Base-by-base conservation (phyloP, 2,888 invertebrate genomes). In the Rhodophaea formosa region DNA sequence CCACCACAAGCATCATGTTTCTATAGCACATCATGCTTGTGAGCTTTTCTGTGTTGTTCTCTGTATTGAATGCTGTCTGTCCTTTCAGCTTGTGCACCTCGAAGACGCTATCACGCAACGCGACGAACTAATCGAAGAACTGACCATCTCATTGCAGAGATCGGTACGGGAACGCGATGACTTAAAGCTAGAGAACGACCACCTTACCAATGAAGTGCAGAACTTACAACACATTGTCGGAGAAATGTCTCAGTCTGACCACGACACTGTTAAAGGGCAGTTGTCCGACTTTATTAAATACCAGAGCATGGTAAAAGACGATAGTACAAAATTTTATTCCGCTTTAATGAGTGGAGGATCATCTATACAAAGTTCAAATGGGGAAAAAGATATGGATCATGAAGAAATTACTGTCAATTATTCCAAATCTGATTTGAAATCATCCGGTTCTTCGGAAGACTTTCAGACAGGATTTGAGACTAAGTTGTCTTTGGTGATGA, bases 81-180 rank as follows among this genome's bases (percentile, higher is more conserved):
- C 79, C 75, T 92, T 92, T 76, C 84, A 96, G 95, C 92, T 95
- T 72, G 92, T 94, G 79, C 95, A 96, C 82, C 95, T 94, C 80
- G 95, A 95, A 80, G 92, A 91, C 69, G 94, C 94, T 68, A 87
- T 96, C 59, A 87, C 91, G 10, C 93, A 94, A 67, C 94, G 96
- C 71, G 95, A 96, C 75, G 92, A 93, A 69, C 80, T 95, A 72
- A 96, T 96, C 67, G 93, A 94, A 71, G 94, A 95, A 82, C 90
- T 96, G 59, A 94, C 94, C 63, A 90, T 93, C 70, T 94, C 95
- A 32, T 90, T 96, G 70, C 93, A 95, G 81, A 93, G 94, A 73
- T 94, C 95, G 0, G 82, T 94, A 39, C 83, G 84, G 23, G 92
- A 94, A 55, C 91, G 94, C 59, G 93, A 94, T 69, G 88, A 93